Percentiles rank a stretch among this genome's conserved stretches.
phyloP scores from a whole-genome alignment of 2,797 vertebrate genomes.

The Hirundo rustica region DNA sequence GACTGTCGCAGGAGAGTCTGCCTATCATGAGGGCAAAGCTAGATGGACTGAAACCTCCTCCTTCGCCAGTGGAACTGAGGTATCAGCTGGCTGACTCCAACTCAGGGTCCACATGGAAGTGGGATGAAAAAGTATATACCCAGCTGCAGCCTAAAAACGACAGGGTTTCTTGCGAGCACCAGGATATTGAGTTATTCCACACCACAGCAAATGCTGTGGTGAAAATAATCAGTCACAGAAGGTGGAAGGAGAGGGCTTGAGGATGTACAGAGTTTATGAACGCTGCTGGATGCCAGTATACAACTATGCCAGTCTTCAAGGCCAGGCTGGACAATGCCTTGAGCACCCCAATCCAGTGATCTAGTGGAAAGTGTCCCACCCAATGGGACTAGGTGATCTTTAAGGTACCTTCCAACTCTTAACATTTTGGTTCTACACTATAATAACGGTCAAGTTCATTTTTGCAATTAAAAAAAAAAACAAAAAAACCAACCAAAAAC shows the following conservation, averaged over 20 bases:
- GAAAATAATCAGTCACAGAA: not conserved
- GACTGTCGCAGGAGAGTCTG: not conserved
- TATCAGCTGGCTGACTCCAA: not conserved
- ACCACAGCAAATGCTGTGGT: no score
- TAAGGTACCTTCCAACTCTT: not conserved
- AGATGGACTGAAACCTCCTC: not conserved
- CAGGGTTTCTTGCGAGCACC: not conserved
- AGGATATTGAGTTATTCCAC: fast-evolving
- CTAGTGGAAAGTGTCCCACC: not conserved
- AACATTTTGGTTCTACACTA: not conserved
- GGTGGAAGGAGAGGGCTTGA: not conserved
- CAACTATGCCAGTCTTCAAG: not conserved
- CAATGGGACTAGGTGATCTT: not conserved
- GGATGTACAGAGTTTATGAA: not conserved
- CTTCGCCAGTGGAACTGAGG: not conserved
- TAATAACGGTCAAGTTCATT: not conserved
- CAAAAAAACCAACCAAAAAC: not conserved
- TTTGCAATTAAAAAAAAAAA: not conserved
- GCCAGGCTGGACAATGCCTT: not conserved
- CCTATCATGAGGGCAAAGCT: fast-evolving
- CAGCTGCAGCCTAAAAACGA: not conserved
- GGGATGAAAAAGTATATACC: not conserved
- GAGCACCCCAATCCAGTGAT: not conserved
- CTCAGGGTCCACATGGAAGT: fast-evolving
- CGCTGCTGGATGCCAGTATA: fast-evolving